Evolutionary conservation across 1,140 invertebrate species (phyloP).

Genomic region (Telenomus remus): DNA sequence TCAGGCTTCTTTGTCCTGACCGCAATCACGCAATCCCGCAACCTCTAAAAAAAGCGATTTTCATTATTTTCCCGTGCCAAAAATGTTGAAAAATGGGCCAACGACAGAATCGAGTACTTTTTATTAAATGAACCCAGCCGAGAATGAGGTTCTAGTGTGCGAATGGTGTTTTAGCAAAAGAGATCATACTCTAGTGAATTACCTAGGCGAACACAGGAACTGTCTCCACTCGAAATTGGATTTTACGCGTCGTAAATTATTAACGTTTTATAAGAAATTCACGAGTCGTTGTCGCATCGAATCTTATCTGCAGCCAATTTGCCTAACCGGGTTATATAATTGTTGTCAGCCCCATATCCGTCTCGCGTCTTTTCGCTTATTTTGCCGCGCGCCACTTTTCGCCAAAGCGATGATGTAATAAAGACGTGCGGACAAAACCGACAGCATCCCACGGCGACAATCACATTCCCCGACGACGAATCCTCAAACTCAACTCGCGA

Average conservation of each 20-base stretch:
- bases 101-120: neutral
- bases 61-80: too few species aligned
- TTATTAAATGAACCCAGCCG: too few species aligned
- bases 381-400: constrained; percentile 9
- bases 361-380: constrained; percentile 37
- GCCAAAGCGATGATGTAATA: constrained; percentile 30
- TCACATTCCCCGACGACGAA: neutral
- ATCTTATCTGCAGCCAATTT: constrained; percentile 58
- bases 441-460: neutral
- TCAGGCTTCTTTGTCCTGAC: constrained; percentile 12
- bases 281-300: constrained; percentile 57
- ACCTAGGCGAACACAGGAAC: constrained; percentile 50
- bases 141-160: constrained; percentile 39
- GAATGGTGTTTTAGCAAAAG: constrained; percentile 50
- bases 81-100: too few species aligned
- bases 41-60: too few species aligned
- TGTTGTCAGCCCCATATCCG: constrained; percentile 46
- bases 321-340: constrained; percentile 57
- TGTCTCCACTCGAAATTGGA: constrained; percentile 57
- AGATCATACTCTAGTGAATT: constrained; percentile 54
- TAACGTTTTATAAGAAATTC: constrained; percentile 60
- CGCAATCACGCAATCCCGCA: constrained; percentile 4
- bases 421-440: constrained; percentile 10
- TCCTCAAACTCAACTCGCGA: too few species aligned
- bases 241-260: constrained; percentile 60